Conservation (phyloP, 1,140 invertebrate genomes). For the Meteorus sp. region DNA sequence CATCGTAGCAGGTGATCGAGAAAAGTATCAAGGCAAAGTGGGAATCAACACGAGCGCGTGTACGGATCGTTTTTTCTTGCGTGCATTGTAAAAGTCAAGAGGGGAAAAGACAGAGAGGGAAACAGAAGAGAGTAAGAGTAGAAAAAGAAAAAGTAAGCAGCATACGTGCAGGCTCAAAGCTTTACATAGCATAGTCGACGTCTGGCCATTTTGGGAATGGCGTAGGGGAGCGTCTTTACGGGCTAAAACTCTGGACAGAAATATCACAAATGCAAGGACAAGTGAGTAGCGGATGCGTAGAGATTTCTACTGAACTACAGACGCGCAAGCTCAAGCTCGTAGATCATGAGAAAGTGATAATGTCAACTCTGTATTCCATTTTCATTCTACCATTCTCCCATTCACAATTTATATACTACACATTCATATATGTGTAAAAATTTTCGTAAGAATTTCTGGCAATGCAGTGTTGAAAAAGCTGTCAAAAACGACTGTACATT, state of each 20-base stretch:
- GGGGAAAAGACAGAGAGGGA: constrained; percentile 5
- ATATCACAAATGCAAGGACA: constrained; percentile 55
- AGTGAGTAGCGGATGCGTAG: constrained; percentile 28
- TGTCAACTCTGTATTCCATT: too few relatives aligned
- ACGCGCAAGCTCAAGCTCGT: not conserved
- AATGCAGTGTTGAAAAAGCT: too few relatives aligned
- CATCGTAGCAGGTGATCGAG: not conserved
- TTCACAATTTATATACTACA: too few relatives aligned
- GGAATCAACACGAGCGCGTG: too few relatives aligned
- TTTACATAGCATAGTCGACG: constrained; percentile 48
- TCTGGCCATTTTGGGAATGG: constrained; percentile 54
- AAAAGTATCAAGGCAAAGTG: not conserved
- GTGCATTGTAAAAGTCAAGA: not conserved
- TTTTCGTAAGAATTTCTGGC: too few relatives aligned
- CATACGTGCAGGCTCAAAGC: constrained; percentile 28
- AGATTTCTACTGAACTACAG: not conserved
- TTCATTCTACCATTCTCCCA: too few relatives aligned
- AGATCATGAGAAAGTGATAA: not conserved
- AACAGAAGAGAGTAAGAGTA: too few relatives aligned
- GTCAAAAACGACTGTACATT: too few relatives aligned
- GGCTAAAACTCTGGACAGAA: constrained; percentile 54
- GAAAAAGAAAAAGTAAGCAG: too few relatives aligned
- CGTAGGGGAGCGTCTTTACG: constrained; percentile 46
- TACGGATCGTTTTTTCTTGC: too few relatives aligned
- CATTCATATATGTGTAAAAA: too few relatives aligned